These are phyloP conservation scores for Clunio marinus DNA, from an alignment of 2,888 invertebrate species.

Conservation along the genomic window DNA sequence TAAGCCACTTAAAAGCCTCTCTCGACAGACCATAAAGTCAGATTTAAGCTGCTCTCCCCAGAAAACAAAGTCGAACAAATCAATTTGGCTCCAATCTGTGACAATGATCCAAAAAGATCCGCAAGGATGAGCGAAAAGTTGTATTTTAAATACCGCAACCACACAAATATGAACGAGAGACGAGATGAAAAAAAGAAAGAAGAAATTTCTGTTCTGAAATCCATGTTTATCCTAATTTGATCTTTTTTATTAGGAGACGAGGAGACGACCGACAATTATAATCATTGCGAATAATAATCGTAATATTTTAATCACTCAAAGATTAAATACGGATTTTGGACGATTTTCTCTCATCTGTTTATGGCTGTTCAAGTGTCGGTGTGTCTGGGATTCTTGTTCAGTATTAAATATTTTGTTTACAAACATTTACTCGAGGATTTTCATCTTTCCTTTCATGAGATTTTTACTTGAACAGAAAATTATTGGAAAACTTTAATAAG, in stretches of 20 bases:
- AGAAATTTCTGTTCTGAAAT: slow-evolving; percentile 36
- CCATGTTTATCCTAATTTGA: slow-evolving; percentile 43
- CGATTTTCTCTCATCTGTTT: slow-evolving; percentile 3
- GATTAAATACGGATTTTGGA: slow-evolving; percentile 31
- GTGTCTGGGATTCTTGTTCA: neutral
- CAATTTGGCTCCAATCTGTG: slow-evolving; percentile 14
- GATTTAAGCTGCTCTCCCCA: slow-evolving; percentile 3
- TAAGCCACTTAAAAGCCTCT: slow-evolving; percentile 1
- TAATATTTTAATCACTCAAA: slow-evolving; percentile 43
- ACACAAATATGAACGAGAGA: neutral
- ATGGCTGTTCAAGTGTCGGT: neutral
- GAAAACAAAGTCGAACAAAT: slow-evolving; percentile 13
- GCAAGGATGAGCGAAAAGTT: neutral
- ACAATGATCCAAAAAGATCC: slow-evolving; percentile 17
- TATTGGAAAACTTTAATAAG: neutral
- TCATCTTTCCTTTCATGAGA: too few species aligned
- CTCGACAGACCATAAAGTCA: slow-evolving; percentile 15
- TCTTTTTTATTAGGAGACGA: slow-evolving; percentile 40
- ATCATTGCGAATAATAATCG: slow-evolving; percentile 39
- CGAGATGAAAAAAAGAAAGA: neutral
- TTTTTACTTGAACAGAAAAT: too few species aligned
- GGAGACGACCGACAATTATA: slow-evolving; percentile 30
- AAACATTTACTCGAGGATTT: too few species aligned
- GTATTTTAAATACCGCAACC: neutral
- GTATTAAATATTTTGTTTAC: neutral